Base-by-base conservation (phyloP, 2,113 vertebrate genomes). In the Triplophysa dalaica region DNA sequence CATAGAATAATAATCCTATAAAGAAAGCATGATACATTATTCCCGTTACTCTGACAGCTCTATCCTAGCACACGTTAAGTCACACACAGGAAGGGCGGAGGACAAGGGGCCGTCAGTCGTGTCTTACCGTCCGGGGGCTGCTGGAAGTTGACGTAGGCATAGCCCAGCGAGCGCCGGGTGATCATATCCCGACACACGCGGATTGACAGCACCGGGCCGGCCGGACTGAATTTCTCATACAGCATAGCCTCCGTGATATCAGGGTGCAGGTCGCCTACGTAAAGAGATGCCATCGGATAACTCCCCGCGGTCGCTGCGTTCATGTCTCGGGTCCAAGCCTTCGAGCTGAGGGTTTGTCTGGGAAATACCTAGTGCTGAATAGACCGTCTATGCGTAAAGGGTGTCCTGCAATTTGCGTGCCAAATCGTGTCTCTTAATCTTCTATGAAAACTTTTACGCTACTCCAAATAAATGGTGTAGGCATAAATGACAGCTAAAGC, bases 181-280 rank as follows among this genome's bases (percentile, higher is more conserved):
- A 99, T 99, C 98, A 99, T 99, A 75, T 99, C 98, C 50, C 97
- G 89, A 90, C 98, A 99, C 58, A 99, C 98, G 79, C 98, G 95
- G 88, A 99, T 99, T 84, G 98, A 99, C 65, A 99, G 94, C 45
- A 99, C 97, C n/a, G 98, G 98, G 61, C 98, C 98, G 0, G 97
- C 97, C 0, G 98, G 98, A 89, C 97, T 99, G 93, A 99, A 99
- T 92, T 99, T 99, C 94, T 99, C 98, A 0, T 99, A 99, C 78
- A 99, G 94, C 97, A 99, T 97, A 77, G 98, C 98, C 92, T 99
- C 98, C 38, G 98, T 99, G 90, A 99, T 97, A 69, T 99, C 97
- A 60, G 96, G 94, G 93, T 99, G 98, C 93, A 99, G 93, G 89
- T 99, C 97, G 69, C 98, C 98, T 87, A 99, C 98, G 77, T 99